Conservation (phyloP, 1,140 invertebrate species). For the Archivesica marissinica region DNA sequence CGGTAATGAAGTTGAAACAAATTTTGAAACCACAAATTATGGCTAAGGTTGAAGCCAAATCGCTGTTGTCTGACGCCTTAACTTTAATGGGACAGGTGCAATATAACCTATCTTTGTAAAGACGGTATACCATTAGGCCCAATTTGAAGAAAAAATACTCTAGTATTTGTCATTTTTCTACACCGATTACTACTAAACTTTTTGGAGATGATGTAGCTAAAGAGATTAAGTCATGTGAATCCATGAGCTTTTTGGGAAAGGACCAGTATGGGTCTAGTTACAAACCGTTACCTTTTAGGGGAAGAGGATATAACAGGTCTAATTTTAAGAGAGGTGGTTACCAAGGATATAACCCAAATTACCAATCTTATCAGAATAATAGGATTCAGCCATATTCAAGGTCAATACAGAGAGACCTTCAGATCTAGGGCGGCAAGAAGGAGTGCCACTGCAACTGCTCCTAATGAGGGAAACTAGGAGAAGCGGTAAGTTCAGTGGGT, state of each 20-base stretch:
- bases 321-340: too few relatives aligned
- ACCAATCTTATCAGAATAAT: background rate
- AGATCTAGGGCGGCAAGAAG: background rate
- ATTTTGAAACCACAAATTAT: background rate
- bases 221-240: constrained; percentile 24
- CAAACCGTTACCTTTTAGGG: background rate
- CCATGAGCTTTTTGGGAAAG: background rate
- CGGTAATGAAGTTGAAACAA: background rate
- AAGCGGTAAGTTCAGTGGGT: constrained; percentile 12
- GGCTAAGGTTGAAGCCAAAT: background rate
- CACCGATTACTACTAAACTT: constrained; percentile 1
- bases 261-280: too few relatives aligned
- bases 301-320: background rate
- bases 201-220: constrained; percentile 41
- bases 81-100: constrained; percentile 5
- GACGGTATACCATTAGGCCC: constrained; percentile 13
- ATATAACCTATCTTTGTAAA: background rate
- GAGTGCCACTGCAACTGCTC: background rate
- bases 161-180: background rate
- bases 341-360: background rate
- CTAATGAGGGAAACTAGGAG: background rate
- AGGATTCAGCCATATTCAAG: background rate
- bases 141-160: constrained; percentile 22
- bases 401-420: background rate
- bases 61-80: background rate